Base-by-base conservation (phyloP, 2,797 vertebrate genomes). In the Dryobates pubescens region DNA sequence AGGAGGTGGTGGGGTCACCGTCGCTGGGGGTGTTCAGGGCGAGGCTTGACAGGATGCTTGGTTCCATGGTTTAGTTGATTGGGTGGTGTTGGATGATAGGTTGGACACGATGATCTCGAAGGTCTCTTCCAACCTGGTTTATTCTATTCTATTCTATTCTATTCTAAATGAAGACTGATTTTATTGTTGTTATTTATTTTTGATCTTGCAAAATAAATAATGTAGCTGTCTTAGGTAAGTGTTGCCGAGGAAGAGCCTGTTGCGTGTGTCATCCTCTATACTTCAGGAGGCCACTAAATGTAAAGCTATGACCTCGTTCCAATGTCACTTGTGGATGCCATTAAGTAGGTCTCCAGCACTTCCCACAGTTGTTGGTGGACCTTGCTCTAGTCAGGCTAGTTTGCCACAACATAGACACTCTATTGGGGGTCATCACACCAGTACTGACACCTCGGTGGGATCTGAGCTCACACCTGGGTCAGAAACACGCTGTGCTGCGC, bases 401-500 rank as follows among this genome's bases (percentile, higher is more conserved):
- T 82, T 69, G 18, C 23, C 5, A 0, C 24, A 30, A 1, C 2
- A 30, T 3, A 29, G 30, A 8, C 36, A 23, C 24, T 5, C 27
- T 10, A 2, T 4, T 1, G 0, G 41, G 13, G 56, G 17, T 81
- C 7, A 10, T 57, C n/a, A 10, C n/a, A 45, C 16, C 0, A 2
- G 7, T 70, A n/a, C 53, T 34, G 38, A 26, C 29, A 29, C 30
- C 15, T 91, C 9, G 43, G 17, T 10, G 6, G 47, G 26, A 69
- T 71, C 65, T 1, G 1, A 5, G 2, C n/a, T 82, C 2, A 0
- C 23, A 43, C 9, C 45, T 69, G 1, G 2, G 36, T n/a, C 9
- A 13, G 72, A 59, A 77, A 53, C 2, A 2, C 11, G 6, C 49
- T 2, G 2, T 75, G 22, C 74, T 67, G n/a, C 12, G 17, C 20